phyloP scores from a whole-genome alignment of 2,888 invertebrate species.

The Lacanobia wlatinum region DNA sequence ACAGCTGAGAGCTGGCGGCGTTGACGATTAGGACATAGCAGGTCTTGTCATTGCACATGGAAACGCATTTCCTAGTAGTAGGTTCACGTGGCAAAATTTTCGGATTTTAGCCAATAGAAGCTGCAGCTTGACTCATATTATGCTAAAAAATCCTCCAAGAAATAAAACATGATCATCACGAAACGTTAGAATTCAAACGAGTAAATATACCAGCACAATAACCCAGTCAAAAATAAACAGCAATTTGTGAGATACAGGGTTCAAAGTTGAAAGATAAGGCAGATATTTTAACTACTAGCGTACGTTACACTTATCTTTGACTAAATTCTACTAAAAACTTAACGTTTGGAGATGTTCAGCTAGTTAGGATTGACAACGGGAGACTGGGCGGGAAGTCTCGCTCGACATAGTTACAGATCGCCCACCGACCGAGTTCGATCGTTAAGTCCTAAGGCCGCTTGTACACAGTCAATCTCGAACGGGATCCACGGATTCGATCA shows the following conservation, averaged over 20 bases:
- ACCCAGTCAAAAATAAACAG: conserved; percentile 40
- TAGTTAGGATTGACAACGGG: neutral
- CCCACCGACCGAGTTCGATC: no score
- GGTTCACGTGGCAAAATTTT: no score
- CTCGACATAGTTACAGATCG: no score
- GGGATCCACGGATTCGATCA: no score
- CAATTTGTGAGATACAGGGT: conserved; percentile 42
- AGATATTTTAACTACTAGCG: conserved; percentile 32
- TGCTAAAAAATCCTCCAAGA: neutral
- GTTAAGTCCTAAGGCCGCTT: no score
- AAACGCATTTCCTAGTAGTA: no score
- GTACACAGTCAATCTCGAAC: no score
- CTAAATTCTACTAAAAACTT: conserved; percentile 2
- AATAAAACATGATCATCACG: neutral
- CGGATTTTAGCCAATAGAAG: no score
- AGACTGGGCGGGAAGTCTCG: neutral
- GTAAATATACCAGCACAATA: conserved; percentile 14
- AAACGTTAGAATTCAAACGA: conserved; percentile 5
- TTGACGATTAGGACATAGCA: no score
- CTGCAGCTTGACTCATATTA: no score
- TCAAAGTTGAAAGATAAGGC: conserved; percentile 60
- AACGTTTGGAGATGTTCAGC: neutral
- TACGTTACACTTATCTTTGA: neutral
- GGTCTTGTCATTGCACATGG: no score
- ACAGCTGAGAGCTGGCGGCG: no score